These are phyloP conservation scores for Lepus europaeus DNA, from an alignment of 2,113 vertebrate species.

Conservation along the genomic window DNA sequence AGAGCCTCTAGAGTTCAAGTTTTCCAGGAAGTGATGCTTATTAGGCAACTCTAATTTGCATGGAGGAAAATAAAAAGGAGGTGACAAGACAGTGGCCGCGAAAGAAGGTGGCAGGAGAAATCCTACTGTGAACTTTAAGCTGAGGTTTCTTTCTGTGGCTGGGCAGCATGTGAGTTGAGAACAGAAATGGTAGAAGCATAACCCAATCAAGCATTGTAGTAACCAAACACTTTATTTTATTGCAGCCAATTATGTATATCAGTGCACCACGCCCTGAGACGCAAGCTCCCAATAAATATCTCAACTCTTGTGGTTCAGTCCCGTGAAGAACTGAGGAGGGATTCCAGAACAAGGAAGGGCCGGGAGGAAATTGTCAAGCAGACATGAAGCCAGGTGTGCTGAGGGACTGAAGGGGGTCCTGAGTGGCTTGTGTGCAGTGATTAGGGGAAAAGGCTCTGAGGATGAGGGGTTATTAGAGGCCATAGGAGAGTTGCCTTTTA, in stretches of 20 bases:
- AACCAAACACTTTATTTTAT: neutral
- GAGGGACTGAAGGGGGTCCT: neutral
- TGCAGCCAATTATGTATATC: neutral
- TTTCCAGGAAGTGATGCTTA: neutral
- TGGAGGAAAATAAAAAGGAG: neutral
- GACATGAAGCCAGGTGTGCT: neutral
- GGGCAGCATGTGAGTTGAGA: neutral
- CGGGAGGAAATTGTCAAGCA: neutral
- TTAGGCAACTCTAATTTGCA: neutral
- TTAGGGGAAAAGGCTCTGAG: neutral
- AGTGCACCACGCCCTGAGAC: neutral
- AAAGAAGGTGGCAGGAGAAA: neutral
- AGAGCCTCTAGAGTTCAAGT: neutral
- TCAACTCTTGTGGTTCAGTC: neutral
- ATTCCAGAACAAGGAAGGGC: slow-evolving; percentile 32
- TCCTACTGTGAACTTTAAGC: neutral
- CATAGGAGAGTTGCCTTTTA: neutral
- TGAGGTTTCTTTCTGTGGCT: neutral
- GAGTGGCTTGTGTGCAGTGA: neutral
- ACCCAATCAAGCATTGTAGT: neutral
- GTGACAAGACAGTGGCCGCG: neutral
- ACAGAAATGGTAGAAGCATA: neutral
- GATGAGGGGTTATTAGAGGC: neutral
- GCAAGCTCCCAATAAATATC: neutral
- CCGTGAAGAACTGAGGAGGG: neutral